Percentiles rank a stretch among this genome's conserved stretches.
phyloP scores from a whole-genome alignment of 2,797 vertebrate genomes.

The Synanceia verrucosa region DNA sequence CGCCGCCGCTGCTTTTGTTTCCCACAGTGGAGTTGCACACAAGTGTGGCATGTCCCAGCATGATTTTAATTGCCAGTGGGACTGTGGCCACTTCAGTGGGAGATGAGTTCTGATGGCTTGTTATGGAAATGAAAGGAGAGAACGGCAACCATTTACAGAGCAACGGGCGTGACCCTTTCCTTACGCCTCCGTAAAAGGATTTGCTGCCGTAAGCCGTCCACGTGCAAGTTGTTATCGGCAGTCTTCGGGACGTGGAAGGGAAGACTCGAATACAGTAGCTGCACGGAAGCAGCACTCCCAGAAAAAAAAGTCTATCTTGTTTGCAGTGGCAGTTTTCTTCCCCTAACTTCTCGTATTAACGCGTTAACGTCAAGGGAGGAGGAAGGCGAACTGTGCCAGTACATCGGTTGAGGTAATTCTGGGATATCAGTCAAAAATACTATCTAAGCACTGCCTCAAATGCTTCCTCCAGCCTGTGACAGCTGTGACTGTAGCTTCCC shows the following conservation, averaged over 20 bases:
- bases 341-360: constrained; percentile 36
- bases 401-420: constrained; percentile 52
- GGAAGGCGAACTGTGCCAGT: constrained; percentile 35
- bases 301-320: constrained; percentile 39
- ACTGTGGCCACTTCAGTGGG: constrained; percentile 78
- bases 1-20: constrained; percentile 73
- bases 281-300: constrained; percentile 42
- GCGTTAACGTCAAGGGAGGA: constrained; percentile 34
- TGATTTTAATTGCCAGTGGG: constrained; percentile 86
- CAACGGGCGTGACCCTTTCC: constrained; percentile 64
- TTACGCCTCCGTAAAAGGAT: constrained; percentile 55
- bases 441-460: constrained; percentile 61
- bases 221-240: constrained; percentile 41
- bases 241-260: constrained; percentile 23
- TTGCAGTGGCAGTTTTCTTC: constrained; percentile 37
- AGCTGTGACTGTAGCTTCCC: constrained; percentile 62
- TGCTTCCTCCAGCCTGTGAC: constrained; percentile 57
- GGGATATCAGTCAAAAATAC: constrained; percentile 56
- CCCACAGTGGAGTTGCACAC: constrained; percentile 71
- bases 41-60: constrained; percentile 80
- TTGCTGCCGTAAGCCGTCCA: constrained; percentile 46
- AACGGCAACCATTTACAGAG: constrained; percentile 65
- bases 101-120: constrained; percentile 82
- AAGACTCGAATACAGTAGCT: constrained; percentile 35
- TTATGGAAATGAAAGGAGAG: constrained; percentile 82